phyloP scores from a whole-genome alignment of 2,888 invertebrate genomes.

The Ethmia dodecea region DNA sequence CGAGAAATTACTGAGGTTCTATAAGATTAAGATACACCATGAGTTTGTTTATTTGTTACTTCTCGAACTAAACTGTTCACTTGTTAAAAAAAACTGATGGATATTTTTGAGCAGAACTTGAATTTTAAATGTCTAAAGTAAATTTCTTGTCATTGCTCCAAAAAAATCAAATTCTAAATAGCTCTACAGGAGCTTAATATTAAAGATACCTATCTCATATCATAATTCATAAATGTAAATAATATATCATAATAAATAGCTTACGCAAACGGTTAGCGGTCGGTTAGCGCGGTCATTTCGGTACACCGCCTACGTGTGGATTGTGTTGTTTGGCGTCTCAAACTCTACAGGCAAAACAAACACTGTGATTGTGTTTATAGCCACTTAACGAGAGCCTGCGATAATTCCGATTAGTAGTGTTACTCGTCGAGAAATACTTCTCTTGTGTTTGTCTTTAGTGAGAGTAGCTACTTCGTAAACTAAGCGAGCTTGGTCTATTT shows the following conservation, averaged over 20 bases:
- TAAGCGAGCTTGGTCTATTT: no score
- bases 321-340: constrained; percentile 55
- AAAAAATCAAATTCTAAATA: no score
- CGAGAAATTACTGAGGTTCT: no score
- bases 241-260: constrained; percentile 28
- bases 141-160: no score
- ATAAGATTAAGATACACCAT: no score
- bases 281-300: constrained; percentile 56
- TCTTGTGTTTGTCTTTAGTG: constrained; percentile 56
- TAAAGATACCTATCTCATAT: no score
- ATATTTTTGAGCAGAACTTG: no score
- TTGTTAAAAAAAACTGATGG: no score
- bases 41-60: constrained; percentile 18
- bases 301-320: constrained; percentile 50
- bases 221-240: not conserved
- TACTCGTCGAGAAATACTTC: constrained; percentile 66
- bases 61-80: constrained; percentile 7
- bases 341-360: constrained; percentile 48
- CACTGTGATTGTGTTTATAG: constrained; percentile 73
- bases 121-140: no score
- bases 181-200: no score
- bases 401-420: constrained; percentile 57
- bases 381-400: constrained; percentile 69
- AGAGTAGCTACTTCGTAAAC: constrained; percentile 68
- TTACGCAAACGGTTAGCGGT: constrained; percentile 61